Conservation (phyloP, 2,888 invertebrate species). For the Caenorhabditis sp. region DNA sequence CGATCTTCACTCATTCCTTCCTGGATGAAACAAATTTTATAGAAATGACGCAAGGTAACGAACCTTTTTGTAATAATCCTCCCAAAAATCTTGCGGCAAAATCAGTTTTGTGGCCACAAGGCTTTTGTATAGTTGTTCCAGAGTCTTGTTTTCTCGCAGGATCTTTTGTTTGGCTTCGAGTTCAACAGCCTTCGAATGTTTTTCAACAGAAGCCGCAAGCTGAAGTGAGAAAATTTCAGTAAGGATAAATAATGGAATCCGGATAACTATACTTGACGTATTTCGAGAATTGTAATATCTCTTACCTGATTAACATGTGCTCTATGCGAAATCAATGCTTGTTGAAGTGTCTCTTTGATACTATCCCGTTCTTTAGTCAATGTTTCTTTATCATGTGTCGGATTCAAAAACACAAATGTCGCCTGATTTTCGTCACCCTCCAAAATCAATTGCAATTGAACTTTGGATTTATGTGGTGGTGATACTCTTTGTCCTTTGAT, state of each 20-base stretch:
- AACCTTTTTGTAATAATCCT: constrained; percentile 49
- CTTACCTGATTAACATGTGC: constrained; percentile 54
- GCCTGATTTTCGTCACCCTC: constrained; percentile 81
- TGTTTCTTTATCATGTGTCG: constrained; percentile 80
- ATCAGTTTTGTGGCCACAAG: constrained; percentile 94
- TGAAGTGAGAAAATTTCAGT: constrained; percentile 21
- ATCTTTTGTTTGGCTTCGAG: constrained; percentile 61
- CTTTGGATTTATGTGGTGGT: constrained; percentile 94
- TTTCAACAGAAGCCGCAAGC: constrained; percentile 55
- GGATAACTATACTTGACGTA: too few relatives aligned
- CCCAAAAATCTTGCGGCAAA: constrained; percentile 96
- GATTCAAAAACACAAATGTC: constrained; percentile 95
- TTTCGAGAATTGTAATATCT: too few relatives aligned
- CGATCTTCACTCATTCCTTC: constrained; percentile 73
- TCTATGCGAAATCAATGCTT: constrained; percentile 79
- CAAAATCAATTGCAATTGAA: constrained; percentile 93
- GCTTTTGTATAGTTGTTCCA: constrained; percentile 83
- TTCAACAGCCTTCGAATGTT: constrained; percentile 44
- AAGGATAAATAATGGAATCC: too few relatives aligned
- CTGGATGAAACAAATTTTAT: constrained; percentile 16
- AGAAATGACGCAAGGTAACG: neutral
- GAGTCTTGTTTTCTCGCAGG: constrained; percentile 56
- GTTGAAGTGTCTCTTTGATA: constrained; percentile 89
- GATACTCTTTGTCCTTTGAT: constrained; percentile 84
- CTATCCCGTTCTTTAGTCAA: constrained; percentile 90